phyloP scores from a whole-genome alignment of 2,888 invertebrate genomes.

The Mythimna albipuncta region DNA sequence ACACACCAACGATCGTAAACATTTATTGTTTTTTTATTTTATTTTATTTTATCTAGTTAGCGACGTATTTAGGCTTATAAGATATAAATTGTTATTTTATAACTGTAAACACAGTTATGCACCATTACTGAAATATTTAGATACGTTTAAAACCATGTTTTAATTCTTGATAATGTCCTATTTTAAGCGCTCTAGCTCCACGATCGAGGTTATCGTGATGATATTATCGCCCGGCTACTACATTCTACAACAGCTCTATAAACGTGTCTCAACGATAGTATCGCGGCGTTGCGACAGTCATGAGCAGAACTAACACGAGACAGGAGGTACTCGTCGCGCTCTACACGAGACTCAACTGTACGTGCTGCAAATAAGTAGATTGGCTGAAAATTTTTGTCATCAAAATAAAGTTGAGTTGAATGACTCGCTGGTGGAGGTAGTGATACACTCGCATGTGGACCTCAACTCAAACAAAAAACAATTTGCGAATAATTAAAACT shows the following conservation, averaged over 20 bases:
- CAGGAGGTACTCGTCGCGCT: neutral
- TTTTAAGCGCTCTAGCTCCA: neutral
- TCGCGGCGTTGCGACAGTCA: neutral
- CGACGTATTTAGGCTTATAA: constrained; percentile 68
- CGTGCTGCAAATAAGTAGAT: too few relatives aligned
- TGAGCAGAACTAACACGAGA: neutral
- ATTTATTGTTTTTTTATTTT: constrained; percentile 47
- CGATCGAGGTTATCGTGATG: neutral
- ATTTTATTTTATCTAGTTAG: constrained; percentile 52
- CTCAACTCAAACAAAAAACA: too few relatives aligned
- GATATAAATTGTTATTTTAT: constrained; percentile 48
- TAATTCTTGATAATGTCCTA: neutral
- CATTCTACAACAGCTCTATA: neutral
- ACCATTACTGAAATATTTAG: constrained; percentile 61
- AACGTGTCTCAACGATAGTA: neutral
- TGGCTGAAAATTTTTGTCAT: neutral
- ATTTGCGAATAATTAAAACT: too few relatives aligned
- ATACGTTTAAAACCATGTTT: constrained; percentile 58
- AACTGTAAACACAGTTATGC: constrained; percentile 53
- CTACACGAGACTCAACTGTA: too few relatives aligned
- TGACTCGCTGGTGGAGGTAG: neutral
- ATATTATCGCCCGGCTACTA: neutral
- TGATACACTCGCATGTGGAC: too few relatives aligned
- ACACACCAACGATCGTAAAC: constrained; percentile 64
- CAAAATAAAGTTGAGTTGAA: too few relatives aligned